Evolutionary conservation across 2,888 invertebrate species (phyloP).

Genomic region (Galeopsomyia nigrocyanea): DNA sequence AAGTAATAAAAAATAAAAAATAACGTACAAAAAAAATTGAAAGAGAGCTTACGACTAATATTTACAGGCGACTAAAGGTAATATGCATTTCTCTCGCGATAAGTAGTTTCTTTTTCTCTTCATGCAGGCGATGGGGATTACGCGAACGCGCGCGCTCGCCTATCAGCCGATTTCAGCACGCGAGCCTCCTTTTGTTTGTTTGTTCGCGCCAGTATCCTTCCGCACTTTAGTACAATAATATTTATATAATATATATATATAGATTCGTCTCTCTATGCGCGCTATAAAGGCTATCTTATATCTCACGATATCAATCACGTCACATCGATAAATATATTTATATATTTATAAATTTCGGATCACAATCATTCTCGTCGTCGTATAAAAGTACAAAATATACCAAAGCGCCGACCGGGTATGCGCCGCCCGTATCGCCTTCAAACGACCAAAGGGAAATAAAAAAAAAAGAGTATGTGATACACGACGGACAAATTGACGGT

Average conservation of each 20-base stretch:
- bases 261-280: conserved; percentile 44
- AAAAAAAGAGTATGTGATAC: background rate
- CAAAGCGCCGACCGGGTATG: conserved; percentile 51
- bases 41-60: conserved; percentile 38
- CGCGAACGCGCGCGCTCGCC: conserved; percentile 4
- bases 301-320: conserved; percentile 57
- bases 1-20: background rate
- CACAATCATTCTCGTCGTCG: conserved; percentile 57
- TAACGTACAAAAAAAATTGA: conserved; percentile 18
- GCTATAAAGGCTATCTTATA: conserved; percentile 50
- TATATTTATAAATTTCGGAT: conserved; percentile 51
- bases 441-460: conserved; percentile 20
- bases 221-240: conserved; percentile 33
- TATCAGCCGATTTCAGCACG: conserved; percentile 36
- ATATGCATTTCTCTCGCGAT: conserved; percentile 10
- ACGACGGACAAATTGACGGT: background rate
- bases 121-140: conserved; percentile 27
- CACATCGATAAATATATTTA: conserved; percentile 59
- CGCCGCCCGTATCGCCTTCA: conserved; percentile 27
- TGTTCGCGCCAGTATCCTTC: conserved; percentile 32
- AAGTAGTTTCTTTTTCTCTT: background rate
- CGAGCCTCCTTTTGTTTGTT: conserved; percentile 29
- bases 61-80: conserved; percentile 40
- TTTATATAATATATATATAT: conserved; percentile 33
- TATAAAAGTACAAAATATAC: conserved; percentile 68